A percentile compares a stretch with the other conserved stretches of the same genome.
Conservation (phyloP, 2,113 vertebrate species). For the Numida meleagris region DNA sequence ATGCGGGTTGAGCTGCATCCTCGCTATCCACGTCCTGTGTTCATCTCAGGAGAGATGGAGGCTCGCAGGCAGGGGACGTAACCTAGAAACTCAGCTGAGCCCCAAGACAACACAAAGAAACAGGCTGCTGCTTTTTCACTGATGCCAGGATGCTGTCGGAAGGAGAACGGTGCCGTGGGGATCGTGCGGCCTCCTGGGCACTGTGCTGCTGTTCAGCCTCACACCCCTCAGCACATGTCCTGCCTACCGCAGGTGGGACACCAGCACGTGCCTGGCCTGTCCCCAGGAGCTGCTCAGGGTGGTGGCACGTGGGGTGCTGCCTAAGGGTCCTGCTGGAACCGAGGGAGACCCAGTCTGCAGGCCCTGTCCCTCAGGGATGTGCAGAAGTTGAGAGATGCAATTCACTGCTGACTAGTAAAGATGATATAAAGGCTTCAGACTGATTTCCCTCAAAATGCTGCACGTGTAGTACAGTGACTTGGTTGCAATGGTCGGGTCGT, state of each 20-base stretch:
- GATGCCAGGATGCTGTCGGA: background rate
- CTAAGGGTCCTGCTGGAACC: background rate
- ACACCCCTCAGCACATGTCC: background rate
- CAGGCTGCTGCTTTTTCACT: background rate
- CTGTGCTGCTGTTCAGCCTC: accelerated
- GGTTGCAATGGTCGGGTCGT: background rate
- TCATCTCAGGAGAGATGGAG: background rate
- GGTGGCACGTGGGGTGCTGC: background rate
- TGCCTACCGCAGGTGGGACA: background rate
- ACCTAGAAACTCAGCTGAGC: constrained; percentile 30
- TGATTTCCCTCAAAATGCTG: background rate
- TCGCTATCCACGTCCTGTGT: background rate
- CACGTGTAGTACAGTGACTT: accelerated
- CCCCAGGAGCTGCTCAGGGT: background rate
- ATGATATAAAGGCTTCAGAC: background rate
- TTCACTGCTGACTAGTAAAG: background rate
- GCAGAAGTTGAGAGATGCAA: background rate
- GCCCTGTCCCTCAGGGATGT: background rate
- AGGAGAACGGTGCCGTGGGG: background rate
- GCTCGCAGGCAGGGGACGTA: background rate
- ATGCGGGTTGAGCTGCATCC: background rate
- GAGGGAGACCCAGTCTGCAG: background rate
- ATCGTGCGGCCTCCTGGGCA: accelerated
- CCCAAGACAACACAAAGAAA: constrained; percentile 12
- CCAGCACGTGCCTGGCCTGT: accelerated